Evolutionary conservation across 2,113 vertebrate species (phyloP), one percentile per base, ranked within the genome.

Genomic region (Isichthys henryi): DNA sequence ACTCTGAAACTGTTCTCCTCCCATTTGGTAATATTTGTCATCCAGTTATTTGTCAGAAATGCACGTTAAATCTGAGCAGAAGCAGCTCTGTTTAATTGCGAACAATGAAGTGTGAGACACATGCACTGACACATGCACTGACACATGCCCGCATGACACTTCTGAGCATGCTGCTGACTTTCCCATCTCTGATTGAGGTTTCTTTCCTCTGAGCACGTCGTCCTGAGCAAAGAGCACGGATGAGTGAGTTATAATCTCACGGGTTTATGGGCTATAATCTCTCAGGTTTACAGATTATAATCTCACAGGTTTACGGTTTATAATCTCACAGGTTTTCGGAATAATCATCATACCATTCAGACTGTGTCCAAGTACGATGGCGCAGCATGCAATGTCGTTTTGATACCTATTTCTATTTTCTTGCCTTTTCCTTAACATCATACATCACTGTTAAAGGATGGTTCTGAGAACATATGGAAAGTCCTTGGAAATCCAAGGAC

Each of bases 181-280:
- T 48, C 19, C 43, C 43, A 56, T 43, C 82, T 66, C 58, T 11
- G n/a, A 11, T 85, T 87, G 89, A 66, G 84, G 85, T 77, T 87
- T 50, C 90, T 88, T 21, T 49, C 39, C 85, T 87, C 31, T 91
- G 90, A 48, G 48, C 52, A 43, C 43, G 19, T 45, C 3, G 43
- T 49, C 35, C 46, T 89, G 49, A 52, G 83, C 77, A 85, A 27
- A 85, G 49, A 56, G 31, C 7, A 3, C 7, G 11, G 80, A 90
- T 87, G 90, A 89, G 88, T 92, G 86, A 92, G 48, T 90, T 88
- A 92, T 93, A 90, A 91, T 90, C 89, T 89, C 83, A 88, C 58
- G 49, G 90, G 89, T 91, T 92, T 74, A 90, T 77, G 17, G 89
- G 82, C 83, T 13, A 70, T 70, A 70, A 70, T 70, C 62, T 70